Percentiles rank a stretch among this genome's conserved stretches.
Conservation (phyloP, 2,113 vertebrate species). For the Pomatostomus ruficeps region DNA sequence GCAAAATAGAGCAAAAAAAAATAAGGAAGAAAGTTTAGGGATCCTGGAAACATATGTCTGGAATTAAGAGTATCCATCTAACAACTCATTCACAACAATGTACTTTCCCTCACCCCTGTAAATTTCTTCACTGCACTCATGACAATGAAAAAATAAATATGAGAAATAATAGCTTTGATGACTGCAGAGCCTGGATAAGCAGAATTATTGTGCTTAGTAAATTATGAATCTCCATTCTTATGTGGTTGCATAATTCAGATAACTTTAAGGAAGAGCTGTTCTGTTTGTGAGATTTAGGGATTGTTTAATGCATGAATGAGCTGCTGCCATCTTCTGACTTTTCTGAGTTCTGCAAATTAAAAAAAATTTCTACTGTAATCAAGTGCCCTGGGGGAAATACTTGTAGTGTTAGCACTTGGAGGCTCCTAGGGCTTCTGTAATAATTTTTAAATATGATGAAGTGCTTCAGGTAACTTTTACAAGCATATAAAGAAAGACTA, state of each 20-base stretch:
- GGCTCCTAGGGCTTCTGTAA: not conserved
- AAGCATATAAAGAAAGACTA: not conserved
- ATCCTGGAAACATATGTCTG: not conserved
- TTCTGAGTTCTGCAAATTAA: slow-evolving; percentile 62
- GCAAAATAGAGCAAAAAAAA: not conserved
- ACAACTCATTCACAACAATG: not conserved
- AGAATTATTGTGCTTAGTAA: not conserved
- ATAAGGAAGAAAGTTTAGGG: not conserved
- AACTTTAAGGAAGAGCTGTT: slow-evolving; percentile 35
- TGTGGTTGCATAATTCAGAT: slow-evolving; percentile 16
- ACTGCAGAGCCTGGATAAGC: not conserved
- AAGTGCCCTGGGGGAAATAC: slow-evolving; percentile 15
- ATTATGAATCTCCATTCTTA: slow-evolving; percentile 11
- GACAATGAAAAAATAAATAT: not conserved
- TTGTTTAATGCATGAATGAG: slow-evolving; percentile 62
- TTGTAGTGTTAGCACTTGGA: not conserved
- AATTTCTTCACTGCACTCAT: not conserved
- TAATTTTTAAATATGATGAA: not conserved
- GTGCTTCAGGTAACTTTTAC: not conserved
- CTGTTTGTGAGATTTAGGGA: slow-evolving; percentile 21
- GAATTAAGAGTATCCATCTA: not conserved
- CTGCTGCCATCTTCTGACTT: slow-evolving; percentile 70
- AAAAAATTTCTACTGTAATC: slow-evolving; percentile 22
- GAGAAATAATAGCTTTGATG: not conserved
- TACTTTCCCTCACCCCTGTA: not conserved